These are phyloP conservation scores for Sciurus carolinensis DNA, from an alignment of 2,797 vertebrate species.

Conservation along the genomic window DNA sequence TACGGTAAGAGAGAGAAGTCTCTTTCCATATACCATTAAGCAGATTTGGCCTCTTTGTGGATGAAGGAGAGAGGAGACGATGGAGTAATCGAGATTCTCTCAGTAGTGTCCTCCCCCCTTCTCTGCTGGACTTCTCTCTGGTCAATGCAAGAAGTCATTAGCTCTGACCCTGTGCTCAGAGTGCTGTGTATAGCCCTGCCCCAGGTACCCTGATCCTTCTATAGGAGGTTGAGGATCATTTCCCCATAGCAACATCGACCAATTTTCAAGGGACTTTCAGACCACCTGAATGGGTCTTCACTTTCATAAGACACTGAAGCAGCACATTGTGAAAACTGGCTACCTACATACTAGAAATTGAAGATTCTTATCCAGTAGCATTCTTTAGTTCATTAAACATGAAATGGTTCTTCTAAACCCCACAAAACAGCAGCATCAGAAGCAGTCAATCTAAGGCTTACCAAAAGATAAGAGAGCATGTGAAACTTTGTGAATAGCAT, in stretches of 20 bases:
- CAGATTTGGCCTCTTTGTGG: background rate
- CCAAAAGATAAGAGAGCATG: background rate
- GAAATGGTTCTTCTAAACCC: background rate
- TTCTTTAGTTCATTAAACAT: background rate
- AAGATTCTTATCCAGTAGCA: conserved; percentile 13
- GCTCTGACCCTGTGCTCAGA: background rate
- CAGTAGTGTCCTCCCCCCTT: background rate
- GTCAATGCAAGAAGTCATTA: background rate
- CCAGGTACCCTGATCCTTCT: background rate
- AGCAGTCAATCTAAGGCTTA: background rate
- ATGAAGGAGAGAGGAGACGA: background rate
- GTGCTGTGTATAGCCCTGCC: background rate
- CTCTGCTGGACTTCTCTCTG: background rate
- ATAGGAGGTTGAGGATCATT: background rate
- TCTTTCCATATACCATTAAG: background rate
- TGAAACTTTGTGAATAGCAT: background rate
- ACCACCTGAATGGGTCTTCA: background rate
- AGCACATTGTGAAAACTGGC: conserved; percentile 1
- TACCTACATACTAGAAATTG: background rate
- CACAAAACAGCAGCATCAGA: background rate
- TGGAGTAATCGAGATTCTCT: background rate
- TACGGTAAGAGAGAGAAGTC: background rate
- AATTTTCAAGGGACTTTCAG: background rate
- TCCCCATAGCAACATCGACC: background rate
- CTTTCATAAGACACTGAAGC: background rate